Conservation (phyloP, 2,113 vertebrate genomes). For the Cyrtonyx montezumae region DNA sequence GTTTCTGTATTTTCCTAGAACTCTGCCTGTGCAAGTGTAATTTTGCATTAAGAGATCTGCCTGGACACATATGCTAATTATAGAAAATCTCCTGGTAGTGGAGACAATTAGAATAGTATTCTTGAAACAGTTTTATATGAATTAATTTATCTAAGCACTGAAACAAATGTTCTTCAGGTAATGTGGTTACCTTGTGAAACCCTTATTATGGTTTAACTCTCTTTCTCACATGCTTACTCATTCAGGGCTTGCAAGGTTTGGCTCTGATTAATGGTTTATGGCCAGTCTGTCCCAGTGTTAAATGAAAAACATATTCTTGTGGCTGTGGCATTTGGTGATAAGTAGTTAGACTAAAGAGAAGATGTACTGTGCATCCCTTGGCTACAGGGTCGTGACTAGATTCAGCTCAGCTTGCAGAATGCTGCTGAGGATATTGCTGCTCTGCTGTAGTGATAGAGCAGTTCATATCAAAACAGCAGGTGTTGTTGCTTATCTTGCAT, state of each 20-base stretch:
- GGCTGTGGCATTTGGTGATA: conserved; percentile 61
- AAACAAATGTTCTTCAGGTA: neutral
- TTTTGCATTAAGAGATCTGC: neutral
- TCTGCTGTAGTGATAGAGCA: conserved; percentile 14
- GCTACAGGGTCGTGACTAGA: conserved; percentile 45
- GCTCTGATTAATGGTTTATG: conserved; percentile 23
- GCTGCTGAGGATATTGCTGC: conserved; percentile 21
- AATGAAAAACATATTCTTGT: conserved; percentile 10
- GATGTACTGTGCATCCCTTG: conserved; percentile 29
- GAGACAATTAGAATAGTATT: neutral
- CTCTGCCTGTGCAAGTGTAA: neutral
- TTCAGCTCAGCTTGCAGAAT: conserved; percentile 13
- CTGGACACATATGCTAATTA: neutral
- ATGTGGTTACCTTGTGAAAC: neutral
- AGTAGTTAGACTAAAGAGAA: conserved; percentile 61
- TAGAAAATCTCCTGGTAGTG: neutral
- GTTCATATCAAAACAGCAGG: conserved; percentile 3
- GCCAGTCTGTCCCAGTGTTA: conserved; percentile 26
- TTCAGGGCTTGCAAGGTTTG: neutral
- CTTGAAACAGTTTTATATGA: neutral
- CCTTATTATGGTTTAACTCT: neutral
- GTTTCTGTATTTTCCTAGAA: neutral
- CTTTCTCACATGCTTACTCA: neutral
- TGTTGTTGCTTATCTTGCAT: conserved; percentile 28
- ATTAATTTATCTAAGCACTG: neutral